A percentile compares a stretch with the other conserved stretches of the same genome.
Conservation (phyloP, 2,888 invertebrate species). For the Acronicta psi region DNA sequence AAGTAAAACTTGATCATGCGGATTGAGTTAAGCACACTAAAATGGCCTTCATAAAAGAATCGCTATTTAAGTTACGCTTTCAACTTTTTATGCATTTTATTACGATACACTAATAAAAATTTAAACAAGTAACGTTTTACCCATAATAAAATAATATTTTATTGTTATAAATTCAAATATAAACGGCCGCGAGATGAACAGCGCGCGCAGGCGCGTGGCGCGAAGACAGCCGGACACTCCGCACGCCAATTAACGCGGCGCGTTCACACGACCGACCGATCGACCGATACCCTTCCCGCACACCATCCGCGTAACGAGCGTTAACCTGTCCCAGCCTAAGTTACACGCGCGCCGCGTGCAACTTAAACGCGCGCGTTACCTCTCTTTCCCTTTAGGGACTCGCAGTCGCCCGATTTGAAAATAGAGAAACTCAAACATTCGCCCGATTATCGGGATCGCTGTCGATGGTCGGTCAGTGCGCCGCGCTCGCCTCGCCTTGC, state of each 20-base stretch:
- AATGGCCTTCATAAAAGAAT: conserved; percentile 29
- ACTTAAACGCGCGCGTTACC: conserved; percentile 74
- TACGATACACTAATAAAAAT: conserved; percentile 38
- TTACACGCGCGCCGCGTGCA: conserved; percentile 52
- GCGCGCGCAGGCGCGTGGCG: conserved; percentile 78
- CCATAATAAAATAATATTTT: conserved; percentile 64
- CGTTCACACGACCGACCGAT: conserved; percentile 80
- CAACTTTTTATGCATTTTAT: conserved; percentile 47
- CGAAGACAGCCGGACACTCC: conserved; percentile 82
- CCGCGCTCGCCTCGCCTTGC: conserved; percentile 74
- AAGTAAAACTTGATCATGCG: neutral
- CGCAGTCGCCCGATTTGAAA: conserved; percentile 80
- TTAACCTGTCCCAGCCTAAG: conserved; percentile 64
- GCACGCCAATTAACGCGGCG: conserved; percentile 85
- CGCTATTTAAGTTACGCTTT: conserved; percentile 27
- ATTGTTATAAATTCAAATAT: conserved; percentile 76
- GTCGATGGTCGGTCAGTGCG: conserved; percentile 87
- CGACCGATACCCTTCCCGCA: conserved; percentile 68
- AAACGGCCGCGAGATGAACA: conserved; percentile 69
- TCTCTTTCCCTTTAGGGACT: conserved; percentile 64
- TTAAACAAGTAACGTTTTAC: conserved; percentile 38
- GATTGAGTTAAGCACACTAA: neutral
- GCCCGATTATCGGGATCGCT: conserved; percentile 86
- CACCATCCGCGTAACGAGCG: conserved; percentile 65
- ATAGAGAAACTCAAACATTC: conserved; percentile 88